Conservation (phyloP, 1,140 invertebrate genomes). For the Ruditapes philippinarum region DNA sequence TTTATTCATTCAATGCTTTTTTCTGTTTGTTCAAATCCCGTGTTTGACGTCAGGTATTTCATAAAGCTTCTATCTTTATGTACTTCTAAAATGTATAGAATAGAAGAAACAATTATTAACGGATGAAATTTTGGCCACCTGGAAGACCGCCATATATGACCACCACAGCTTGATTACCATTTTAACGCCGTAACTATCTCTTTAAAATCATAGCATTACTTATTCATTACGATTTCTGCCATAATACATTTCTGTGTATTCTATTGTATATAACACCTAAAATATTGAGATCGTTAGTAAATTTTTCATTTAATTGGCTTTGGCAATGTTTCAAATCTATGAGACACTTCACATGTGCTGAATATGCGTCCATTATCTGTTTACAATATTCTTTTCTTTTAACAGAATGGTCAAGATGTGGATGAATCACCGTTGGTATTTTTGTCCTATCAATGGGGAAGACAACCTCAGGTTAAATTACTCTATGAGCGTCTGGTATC, state of each 20-base stretch:
- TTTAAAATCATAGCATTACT: no score
- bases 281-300: not conserved
- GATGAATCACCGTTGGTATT: constrained; percentile 77
- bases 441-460: constrained; percentile 85
- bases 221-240: no score
- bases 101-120: no score
- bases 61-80: not conserved
- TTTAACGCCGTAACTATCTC: no score
- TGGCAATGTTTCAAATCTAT: not conserved
- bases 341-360: not conserved
- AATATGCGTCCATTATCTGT: not conserved
- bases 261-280: not conserved
- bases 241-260: no score
- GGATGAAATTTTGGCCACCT: no score
- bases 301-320: no score
- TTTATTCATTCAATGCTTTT: not conserved
- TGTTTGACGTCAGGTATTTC: not conserved
- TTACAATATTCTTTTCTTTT: not conserved
- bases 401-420: not conserved
- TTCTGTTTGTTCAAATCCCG: not conserved
- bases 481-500: constrained; percentile 78
- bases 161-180: no score
- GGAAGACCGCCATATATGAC: no score
- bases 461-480: constrained; percentile 81
- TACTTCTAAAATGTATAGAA: no score